Evolutionary conservation across 2,888 invertebrate genomes (phyloP), one percentile per base, ranked within the genome.

Genomic region (Drosophila mimica): DNA sequence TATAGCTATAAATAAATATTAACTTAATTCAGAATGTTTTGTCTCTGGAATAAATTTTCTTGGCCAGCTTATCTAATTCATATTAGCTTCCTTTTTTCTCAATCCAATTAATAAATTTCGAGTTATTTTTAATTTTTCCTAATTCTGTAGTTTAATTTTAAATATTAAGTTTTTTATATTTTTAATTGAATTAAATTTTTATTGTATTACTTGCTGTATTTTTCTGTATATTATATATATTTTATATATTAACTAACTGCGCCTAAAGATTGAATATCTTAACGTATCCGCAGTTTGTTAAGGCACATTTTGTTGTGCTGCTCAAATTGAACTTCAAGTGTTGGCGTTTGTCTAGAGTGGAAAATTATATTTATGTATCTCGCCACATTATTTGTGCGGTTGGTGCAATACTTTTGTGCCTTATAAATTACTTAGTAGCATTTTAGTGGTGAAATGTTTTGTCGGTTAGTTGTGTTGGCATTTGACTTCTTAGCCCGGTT

Each of bases 391-490:
- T 81, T 73, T 66, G 60, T 70, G 74, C 28, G 71, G 75, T 64
- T 71, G 71, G 78, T 78, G 72, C 66, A 69, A 67, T 67, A 71
- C 64, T 59, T 74, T 78, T 70, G 64, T 67, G 75, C 65, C 52
- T 79, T 76, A 87, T 84, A 84, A 84, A 84, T 82, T 78, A 84
- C 76, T 84, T 81, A 82, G 78, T 72, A 69, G 78, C 69, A 69
- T 81, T 87, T 81, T 62, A 72, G 84, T 76, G 78, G 70, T 70
- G 61, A 73, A 83, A 83, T 81, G 80, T 58, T 75, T 76, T 73
- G 74, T 72, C 51, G 79, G 69, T 74, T 67, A 56, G 67, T 71
- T 74, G 59, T 70, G 70, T 46, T 77, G 77, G 56, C 61, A 57
- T 68, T 72, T 68, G 71, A 84, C 88, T 84, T 82, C 60, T 76